phyloP scores from a whole-genome alignment of 2,113 vertebrate species.

The Elephantulus edwardii region DNA sequence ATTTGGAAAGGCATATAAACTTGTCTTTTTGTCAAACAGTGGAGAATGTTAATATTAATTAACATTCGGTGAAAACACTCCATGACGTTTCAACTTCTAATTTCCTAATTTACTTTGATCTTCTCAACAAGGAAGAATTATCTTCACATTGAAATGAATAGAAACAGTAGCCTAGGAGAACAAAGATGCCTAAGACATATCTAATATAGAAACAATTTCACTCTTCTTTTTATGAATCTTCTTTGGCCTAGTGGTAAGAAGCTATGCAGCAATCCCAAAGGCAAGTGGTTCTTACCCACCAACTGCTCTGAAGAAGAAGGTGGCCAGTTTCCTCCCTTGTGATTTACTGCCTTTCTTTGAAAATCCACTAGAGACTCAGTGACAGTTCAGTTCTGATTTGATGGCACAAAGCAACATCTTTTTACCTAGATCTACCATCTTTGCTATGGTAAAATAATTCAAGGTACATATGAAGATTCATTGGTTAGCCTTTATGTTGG shows the following conservation, averaged over 20 bases:
- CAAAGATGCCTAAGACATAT: neutral
- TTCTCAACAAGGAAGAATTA: neutral
- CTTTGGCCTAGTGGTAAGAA: too few species aligned
- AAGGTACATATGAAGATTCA: neutral
- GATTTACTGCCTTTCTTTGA: too few species aligned
- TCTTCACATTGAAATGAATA: neutral
- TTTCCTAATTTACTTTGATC: neutral
- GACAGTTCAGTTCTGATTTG: too few species aligned
- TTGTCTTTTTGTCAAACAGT: neutral
- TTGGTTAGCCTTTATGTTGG: neutral
- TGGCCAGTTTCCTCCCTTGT: too few species aligned
- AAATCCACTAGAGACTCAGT: too few species aligned
- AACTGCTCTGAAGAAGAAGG: too few species aligned
- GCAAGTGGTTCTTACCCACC: too few species aligned
- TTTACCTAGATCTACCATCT: neutral
- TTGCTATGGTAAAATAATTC: slow-evolving; percentile 10
- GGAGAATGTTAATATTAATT: too few species aligned
- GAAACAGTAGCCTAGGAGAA: neutral
- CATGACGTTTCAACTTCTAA: neutral
- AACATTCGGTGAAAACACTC: too few species aligned
- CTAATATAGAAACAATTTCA: neutral
- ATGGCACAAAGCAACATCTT: too few species aligned
- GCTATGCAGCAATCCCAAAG: too few species aligned
- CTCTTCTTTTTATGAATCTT: neutral
- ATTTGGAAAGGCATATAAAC: neutral